These are phyloP conservation scores for Morone saxatilis DNA, from an alignment of 2,113 vertebrate genomes.

Conservation along the genomic window DNA sequence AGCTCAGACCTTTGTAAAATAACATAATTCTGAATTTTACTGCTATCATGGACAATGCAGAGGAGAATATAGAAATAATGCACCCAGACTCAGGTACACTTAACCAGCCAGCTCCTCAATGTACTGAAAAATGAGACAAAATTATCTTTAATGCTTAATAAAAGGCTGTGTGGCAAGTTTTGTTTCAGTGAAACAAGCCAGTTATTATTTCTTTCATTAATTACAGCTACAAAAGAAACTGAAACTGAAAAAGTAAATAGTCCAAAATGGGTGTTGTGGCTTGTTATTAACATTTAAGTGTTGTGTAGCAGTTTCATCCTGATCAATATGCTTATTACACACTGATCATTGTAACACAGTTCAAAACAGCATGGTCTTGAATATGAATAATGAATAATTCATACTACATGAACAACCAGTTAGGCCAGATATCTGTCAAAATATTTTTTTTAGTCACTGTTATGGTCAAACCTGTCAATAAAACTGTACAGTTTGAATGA, in stretches of 20 bases:
- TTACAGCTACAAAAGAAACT: conserved; percentile 2
- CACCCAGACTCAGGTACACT: not conserved
- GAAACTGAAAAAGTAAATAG: not conserved
- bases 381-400: not conserved
- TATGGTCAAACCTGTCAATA: conserved; percentile 14
- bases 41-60: conserved; percentile 4
- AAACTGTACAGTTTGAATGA: conserved; percentile 26
- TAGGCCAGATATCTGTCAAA: not conserved
- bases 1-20: conserved; percentile 41
- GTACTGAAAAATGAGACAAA: not conserved
- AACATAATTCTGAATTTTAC: conserved; percentile 47
- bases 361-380: not conserved
- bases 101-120: not conserved
- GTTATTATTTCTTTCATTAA: conserved; percentile 20
- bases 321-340: not conserved
- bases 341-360: not conserved
- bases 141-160: conserved; percentile 6
- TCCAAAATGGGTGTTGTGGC: conserved; percentile 3
- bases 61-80: conserved; percentile 10
- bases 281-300: not conserved
- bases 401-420: not conserved
- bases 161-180: not conserved
- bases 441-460: not conserved
- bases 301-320: conserved; percentile 12
- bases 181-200: not conserved